phyloP scores from a whole-genome alignment of 2,113 vertebrate genomes.

The Atlantisia rogersi region DNA sequence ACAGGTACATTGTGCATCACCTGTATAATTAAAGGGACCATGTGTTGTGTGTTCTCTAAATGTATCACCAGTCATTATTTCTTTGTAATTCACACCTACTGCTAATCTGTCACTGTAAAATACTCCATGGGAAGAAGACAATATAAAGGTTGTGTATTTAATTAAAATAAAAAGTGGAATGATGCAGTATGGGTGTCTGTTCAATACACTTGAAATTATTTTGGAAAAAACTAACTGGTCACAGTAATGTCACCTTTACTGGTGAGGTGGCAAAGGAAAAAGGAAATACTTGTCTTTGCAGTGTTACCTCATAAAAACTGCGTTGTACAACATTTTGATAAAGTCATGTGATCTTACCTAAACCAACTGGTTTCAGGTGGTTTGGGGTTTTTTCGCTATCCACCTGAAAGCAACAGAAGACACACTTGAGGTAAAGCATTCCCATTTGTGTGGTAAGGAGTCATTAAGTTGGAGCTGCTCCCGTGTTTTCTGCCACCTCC shows the following conservation, averaged over 20 bases:
- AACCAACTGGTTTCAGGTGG: background rate
- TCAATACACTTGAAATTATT: background rate
- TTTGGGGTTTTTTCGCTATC: background rate
- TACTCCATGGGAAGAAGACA: background rate
- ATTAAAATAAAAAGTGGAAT: constrained; percentile 22
- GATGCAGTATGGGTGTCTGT: background rate
- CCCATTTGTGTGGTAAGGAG: background rate
- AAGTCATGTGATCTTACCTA: background rate
- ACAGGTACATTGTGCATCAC: background rate
- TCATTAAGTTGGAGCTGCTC: background rate
- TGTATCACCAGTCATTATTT: background rate
- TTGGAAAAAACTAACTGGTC: background rate
- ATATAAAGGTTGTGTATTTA: background rate
- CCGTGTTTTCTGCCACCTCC: background rate
- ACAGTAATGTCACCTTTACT: background rate
- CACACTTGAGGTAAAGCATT: background rate
- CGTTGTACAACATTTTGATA: background rate
- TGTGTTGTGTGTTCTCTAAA: background rate
- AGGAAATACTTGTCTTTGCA: background rate
- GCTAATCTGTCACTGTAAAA: background rate
- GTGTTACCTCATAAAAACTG: background rate
- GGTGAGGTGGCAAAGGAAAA: background rate
- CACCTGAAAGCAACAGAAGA: background rate
- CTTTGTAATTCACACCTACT: background rate
- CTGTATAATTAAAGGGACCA: background rate